Percentiles rank a stretch among this genome's conserved stretches.
Conservation (phyloP, 37 sponge, comb jelly and placozoan genomes). For the Aplysina aerophoba region DNA sequence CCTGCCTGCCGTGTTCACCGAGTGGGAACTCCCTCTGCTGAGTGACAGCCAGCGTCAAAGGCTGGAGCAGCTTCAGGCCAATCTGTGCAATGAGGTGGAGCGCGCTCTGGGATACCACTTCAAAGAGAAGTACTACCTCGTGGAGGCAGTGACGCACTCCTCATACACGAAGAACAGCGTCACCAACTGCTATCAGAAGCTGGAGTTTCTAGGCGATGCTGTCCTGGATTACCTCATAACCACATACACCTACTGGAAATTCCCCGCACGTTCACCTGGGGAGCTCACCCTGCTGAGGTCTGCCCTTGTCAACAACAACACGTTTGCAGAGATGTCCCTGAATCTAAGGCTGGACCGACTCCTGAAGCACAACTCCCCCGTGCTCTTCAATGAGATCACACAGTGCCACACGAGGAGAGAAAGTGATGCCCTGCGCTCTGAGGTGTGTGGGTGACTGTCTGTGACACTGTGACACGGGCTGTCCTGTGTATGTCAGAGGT, state of each 20-base stretch:
- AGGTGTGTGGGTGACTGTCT: not conserved
- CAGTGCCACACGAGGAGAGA: slow-evolving; percentile 12
- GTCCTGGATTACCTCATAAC: slow-evolving; percentile 92
- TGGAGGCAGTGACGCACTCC: slow-evolving; percentile 95
- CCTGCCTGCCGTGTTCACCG: not conserved
- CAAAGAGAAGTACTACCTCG: slow-evolving; percentile 61
- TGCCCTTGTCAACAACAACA: slow-evolving; percentile 92
- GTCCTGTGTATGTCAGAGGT: too few species aligned
- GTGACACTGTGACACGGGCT: too few species aligned
- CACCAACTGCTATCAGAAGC: slow-evolving; percentile 91
- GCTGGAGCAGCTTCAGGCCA: slow-evolving; percentile 13
- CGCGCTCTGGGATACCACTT: slow-evolving; percentile 67
- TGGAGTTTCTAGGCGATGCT: slow-evolving; percentile 99
- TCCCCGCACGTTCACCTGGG: slow-evolving; percentile 73
- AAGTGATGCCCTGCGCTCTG: not conserved
- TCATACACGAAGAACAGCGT: slow-evolving; percentile 86
- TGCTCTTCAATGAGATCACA: slow-evolving; percentile 54
- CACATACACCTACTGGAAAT: slow-evolving; percentile 69
- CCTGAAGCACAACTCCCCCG: slow-evolving; percentile 61
- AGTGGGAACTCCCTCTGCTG: not conserved
- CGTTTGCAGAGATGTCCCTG: slow-evolving; percentile 74
- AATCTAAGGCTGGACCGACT: slow-evolving; percentile 43
- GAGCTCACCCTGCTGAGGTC: slow-evolving; percentile 82
- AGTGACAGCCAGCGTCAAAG: not conserved
- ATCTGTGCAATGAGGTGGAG: not conserved